These are phyloP conservation scores for Gila robusta DNA, from an alignment of 2,797 vertebrate genomes.

Conservation along the genomic window DNA sequence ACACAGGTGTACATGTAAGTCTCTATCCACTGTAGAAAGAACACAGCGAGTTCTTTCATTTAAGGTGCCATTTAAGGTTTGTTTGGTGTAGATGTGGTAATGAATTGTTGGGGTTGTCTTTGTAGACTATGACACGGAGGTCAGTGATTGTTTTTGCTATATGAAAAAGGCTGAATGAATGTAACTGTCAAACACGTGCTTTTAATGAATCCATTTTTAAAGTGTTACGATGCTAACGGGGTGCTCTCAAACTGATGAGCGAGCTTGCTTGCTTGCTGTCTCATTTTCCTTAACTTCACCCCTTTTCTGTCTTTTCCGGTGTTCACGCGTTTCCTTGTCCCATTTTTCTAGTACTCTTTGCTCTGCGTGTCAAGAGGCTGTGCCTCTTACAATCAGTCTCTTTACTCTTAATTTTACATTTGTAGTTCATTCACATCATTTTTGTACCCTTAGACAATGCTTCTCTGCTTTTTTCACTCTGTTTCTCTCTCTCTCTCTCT, in stretches of 20 bases:
- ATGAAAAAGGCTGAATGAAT: slow-evolving; percentile 54
- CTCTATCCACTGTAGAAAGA: slow-evolving; percentile 22
- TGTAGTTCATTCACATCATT: slow-evolving; percentile 33
- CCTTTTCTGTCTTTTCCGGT: slow-evolving; percentile 38
- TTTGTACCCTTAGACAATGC: slow-evolving; percentile 27
- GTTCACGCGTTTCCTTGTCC: slow-evolving; percentile 14
- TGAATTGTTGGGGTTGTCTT: slow-evolving; percentile 46
- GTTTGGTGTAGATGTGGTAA: slow-evolving; percentile 52
- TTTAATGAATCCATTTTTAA: slow-evolving; percentile 44
- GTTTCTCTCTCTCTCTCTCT: slow-evolving; percentile 2
- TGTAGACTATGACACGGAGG: slow-evolving; percentile 36
- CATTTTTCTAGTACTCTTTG: slow-evolving; percentile 35
- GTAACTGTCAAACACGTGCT: slow-evolving; percentile 45
- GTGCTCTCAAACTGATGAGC: slow-evolving; percentile 35
- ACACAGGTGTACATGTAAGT: slow-evolving; percentile 41
- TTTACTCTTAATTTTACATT: slow-evolving; percentile 3
- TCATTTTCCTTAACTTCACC: slow-evolving; percentile 26
- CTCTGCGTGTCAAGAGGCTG: slow-evolving; percentile 32
- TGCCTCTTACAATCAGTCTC: slow-evolving; percentile 34
- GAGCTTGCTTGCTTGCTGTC: slow-evolving; percentile 40
- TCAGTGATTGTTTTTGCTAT: slow-evolving; percentile 48
- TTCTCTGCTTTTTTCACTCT: background rate
- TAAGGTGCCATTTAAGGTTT: slow-evolving; percentile 24
- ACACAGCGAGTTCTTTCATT: background rate
- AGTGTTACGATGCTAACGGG: slow-evolving; percentile 34